Percentiles rank a stretch among this genome's conserved stretches.
These are phyloP conservation scores for Phainopepla nitens DNA, from an alignment of 2,113 vertebrate species.

Conservation along the genomic window DNA sequence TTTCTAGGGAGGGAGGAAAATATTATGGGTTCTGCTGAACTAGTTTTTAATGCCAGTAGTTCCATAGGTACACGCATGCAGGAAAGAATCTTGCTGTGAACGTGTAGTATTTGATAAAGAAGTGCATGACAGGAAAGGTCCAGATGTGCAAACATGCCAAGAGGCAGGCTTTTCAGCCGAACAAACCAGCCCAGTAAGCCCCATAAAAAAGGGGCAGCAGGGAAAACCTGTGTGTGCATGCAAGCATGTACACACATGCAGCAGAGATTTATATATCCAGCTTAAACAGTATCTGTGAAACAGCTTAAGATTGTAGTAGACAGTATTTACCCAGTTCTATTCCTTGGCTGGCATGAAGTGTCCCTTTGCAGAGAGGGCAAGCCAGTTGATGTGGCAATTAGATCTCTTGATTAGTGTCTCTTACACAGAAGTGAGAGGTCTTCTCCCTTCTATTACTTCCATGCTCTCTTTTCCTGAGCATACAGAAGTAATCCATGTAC, in stretches of 20 bases:
- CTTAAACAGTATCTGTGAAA: not conserved
- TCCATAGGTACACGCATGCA: not conserved
- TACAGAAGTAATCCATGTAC: not conserved
- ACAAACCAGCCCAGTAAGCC: not conserved
- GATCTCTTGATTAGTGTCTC: not conserved
- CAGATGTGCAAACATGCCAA: constrained; percentile 3
- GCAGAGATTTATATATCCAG: not conserved
- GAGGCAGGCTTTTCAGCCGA: not conserved
- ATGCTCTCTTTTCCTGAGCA: not conserved
- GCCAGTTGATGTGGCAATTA: not conserved
- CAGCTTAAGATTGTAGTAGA: not conserved
- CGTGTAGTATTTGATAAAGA: not conserved
- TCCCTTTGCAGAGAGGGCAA: not conserved
- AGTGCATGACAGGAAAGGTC: not conserved
- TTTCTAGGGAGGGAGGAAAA: not conserved
- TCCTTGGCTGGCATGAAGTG: not conserved
- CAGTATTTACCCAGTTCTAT: not conserved
- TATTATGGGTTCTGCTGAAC: not conserved
- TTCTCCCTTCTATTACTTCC: not conserved
- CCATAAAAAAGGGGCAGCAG: not conserved
- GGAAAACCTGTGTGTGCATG: not conserved
- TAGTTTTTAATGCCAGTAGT: not conserved
- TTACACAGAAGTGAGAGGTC: not conserved
- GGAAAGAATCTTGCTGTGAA: not conserved
- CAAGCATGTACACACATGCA: not conserved